Evolutionary conservation across 2,113 vertebrate genomes (phyloP), one percentile per base, ranked within the genome.

Genomic region (Nibea albiflora): DNA sequence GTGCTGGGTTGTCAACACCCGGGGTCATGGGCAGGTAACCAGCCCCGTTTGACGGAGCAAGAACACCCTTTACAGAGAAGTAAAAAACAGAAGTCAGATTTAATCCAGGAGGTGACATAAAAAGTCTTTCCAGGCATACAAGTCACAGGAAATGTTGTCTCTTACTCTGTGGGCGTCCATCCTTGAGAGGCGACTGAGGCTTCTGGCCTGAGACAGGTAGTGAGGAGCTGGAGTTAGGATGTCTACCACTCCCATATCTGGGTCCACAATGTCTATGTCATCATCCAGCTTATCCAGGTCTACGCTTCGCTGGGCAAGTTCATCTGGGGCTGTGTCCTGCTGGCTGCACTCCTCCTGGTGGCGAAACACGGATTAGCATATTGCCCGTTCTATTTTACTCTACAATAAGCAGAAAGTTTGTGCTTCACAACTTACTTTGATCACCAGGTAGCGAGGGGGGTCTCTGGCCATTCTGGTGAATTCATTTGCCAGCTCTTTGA

Each of bases 381-480:
- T 42, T 56, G 22, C 6, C 9, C 17, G 16, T 54, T 14, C 0
- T 3, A 20, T 58, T 50, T 16, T 35, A 63, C 14, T 39, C 19
- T 10, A 65, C 42, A 70, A 11, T 65, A 42, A 22, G 35, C 24
- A 57, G 3, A 26, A 42, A 0, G 1, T 6, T 31, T 15, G 35
- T 39, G 35, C 6, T 39, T 39, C 35, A 39, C 35, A 8, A 49
- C 95, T 94, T 89, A 99, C 98, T 92, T 96, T 97, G 86, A 98
- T 96, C 65, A 99, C 98, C 63, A 99, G 94, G 82, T 98, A 98
- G 47, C 98, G 95, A 10, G 95, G 96, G 2, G 98, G 97, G 89
- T 98, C 98, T 31, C 97, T 95, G 56, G 98, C 98, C 98, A 99
- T 99, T 70, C 96, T 95, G 14, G 97, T 98, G 78, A 99, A 99